Evolutionary conservation across 23 tunicate species (phyloP).

Genomic region (Halocynthia aurantium): DNA sequence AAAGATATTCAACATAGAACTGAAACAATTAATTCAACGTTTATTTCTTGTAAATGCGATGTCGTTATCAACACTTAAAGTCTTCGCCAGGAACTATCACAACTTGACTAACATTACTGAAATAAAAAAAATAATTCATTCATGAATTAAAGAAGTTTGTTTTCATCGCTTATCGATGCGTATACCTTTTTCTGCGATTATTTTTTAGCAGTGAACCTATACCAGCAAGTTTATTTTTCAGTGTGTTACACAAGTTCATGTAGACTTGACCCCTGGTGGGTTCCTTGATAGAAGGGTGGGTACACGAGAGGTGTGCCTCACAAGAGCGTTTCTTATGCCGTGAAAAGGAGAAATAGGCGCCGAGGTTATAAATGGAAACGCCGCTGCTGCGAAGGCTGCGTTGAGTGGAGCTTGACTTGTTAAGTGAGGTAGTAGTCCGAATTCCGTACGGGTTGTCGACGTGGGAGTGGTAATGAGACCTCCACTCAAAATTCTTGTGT

Average conservation of each 20-base stretch:
- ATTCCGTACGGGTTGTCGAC: constrained; percentile 1
- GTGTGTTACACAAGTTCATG: background rate
- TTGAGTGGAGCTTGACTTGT: constrained; percentile 3
- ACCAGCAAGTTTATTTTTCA: background rate
- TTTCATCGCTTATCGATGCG: too few relatives aligned
- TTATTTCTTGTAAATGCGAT: too few relatives aligned
- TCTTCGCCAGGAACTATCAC: too few relatives aligned
- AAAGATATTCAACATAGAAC: too few relatives aligned
- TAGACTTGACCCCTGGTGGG: background rate
- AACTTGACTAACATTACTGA: too few relatives aligned
- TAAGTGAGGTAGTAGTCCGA: constrained; percentile 6
- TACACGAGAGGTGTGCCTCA: background rate
- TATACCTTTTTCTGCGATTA: too few relatives aligned
- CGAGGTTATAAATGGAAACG: constrained; percentile 6
- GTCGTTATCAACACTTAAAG: too few relatives aligned
- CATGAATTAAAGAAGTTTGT: too few relatives aligned
- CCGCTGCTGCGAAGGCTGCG: background rate
- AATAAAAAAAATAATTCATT: too few relatives aligned
- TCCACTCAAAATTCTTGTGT: background rate
- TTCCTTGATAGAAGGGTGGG: background rate
- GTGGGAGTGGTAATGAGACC: background rate
- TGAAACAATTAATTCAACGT: too few relatives aligned
- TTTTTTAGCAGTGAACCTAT: background rate
- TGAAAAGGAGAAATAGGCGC: background rate
- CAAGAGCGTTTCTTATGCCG: constrained; percentile 6